Evolutionary conservation across 2,113 vertebrate species (phyloP).

Genomic region (Stictonetta naevosa): DNA sequence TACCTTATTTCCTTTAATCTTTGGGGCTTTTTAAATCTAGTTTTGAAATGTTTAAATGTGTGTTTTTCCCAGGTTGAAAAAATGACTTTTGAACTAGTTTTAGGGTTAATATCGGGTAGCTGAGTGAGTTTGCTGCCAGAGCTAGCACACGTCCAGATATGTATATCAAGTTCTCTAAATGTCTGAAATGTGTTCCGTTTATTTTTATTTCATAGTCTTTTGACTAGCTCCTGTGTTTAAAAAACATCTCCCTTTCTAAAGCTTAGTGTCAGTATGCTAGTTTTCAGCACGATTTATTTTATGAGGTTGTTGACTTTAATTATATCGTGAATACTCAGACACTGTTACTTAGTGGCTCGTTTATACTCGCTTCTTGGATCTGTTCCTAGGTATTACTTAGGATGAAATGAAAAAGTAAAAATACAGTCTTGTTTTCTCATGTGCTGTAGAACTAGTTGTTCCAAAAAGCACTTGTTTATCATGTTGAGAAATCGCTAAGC

Average conservation of each 20-base stretch:
- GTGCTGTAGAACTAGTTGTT: slow-evolving; percentile 68
- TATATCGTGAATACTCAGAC: slow-evolving; percentile 42
- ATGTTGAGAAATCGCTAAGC: slow-evolving; percentile 39
- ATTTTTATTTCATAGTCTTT: slow-evolving; percentile 56
- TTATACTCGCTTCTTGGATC: slow-evolving; percentile 56
- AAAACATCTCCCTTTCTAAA: slow-evolving; percentile 45
- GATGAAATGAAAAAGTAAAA: slow-evolving; percentile 57
- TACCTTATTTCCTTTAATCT: not conserved
- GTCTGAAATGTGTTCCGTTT: slow-evolving; percentile 31
- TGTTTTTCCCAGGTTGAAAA: not conserved
- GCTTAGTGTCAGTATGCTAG: slow-evolving; percentile 55
- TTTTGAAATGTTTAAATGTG: not conserved
- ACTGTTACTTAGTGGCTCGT: slow-evolving; percentile 55
- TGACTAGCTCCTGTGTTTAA: slow-evolving; percentile 54
- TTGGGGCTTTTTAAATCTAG: not conserved
- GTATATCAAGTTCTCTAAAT: slow-evolving; percentile 29
- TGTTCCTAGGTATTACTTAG: slow-evolving; percentile 50
- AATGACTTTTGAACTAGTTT: not conserved
- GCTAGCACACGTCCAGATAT: not conserved
- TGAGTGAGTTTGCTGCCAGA: slow-evolving; percentile 30
- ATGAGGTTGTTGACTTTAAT: slow-evolving; percentile 68
- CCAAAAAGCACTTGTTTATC: slow-evolving; percentile 65
- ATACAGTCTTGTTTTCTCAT: slow-evolving; percentile 67
- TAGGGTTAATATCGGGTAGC: not conserved
- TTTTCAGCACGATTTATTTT: slow-evolving; percentile 60